Percentiles rank a stretch among this genome's conserved stretches.
Conservation (phyloP, 2,888 invertebrate genomes). For the Zelleria hepariella region DNA sequence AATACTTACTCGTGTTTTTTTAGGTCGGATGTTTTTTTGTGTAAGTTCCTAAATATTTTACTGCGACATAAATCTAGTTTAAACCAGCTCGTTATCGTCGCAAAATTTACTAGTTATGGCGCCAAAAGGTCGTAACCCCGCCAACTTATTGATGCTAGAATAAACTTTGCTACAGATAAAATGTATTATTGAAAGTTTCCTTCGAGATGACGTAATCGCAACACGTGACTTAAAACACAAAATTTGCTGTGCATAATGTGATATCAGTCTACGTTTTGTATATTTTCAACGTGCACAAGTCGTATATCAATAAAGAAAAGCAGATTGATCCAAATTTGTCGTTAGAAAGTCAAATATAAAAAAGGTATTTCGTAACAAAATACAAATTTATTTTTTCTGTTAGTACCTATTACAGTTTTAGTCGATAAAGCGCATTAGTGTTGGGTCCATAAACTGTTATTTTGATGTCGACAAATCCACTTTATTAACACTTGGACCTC, state of each 20-base stretch:
- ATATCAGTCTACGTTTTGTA: neutral
- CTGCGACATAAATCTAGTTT: neutral
- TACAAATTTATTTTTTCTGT: conserved; percentile 13
- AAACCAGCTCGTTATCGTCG: neutral
- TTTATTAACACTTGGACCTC: conserved; percentile 62
- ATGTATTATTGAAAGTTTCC: neutral
- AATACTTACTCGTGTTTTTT: too few species aligned
- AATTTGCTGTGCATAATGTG: too few species aligned
- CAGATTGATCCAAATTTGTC: neutral
- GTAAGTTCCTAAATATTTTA: neutral
- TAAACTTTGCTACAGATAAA: neutral
- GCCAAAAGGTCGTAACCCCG: conserved; percentile 3
- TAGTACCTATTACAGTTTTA: conserved; percentile 24
- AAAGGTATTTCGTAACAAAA: neutral
- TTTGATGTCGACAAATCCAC: conserved; percentile 69
- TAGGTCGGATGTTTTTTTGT: neutral
- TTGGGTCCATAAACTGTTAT: conserved; percentile 58
- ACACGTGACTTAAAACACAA: too few species aligned
- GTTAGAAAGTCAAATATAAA: neutral
- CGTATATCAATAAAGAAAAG: neutral
- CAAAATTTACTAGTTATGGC: conserved; percentile 1
- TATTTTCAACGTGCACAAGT: neutral
- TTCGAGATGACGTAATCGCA: too few species aligned
- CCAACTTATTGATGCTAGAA: neutral
- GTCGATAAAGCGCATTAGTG: conserved; percentile 57